phyloP scores from a whole-genome alignment of 2,888 invertebrate species.

The Hypomecis atomaria region DNA sequence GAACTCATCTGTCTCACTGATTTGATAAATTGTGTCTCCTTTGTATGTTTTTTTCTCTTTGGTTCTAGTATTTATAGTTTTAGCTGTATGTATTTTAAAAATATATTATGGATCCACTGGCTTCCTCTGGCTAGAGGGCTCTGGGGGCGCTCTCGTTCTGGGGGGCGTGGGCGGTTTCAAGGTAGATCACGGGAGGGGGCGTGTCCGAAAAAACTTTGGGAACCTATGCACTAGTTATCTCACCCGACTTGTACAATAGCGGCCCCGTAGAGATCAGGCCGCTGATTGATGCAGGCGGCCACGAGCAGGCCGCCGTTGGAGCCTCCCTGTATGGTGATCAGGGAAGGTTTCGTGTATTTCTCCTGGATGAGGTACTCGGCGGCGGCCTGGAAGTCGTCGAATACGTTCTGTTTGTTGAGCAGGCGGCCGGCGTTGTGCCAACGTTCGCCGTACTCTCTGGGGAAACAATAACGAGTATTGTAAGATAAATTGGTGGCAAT shows the following conservation, averaged over 20 bases:
- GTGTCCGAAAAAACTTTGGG: too few relatives aligned
- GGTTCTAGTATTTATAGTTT: too few relatives aligned
- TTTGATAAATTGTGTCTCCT: too few relatives aligned
- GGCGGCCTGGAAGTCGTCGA: slow-evolving; percentile 97
- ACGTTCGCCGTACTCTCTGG: slow-evolving; percentile 97
- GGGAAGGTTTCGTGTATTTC: slow-evolving; percentile 90
- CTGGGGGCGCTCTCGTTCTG: too few relatives aligned
- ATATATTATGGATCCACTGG: too few relatives aligned
- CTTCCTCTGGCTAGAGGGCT: too few relatives aligned
- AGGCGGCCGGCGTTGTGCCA: slow-evolving; percentile 98
- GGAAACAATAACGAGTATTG: slow-evolving; percentile 25
- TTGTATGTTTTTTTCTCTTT: too few relatives aligned
- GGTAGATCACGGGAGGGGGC: too few relatives aligned
- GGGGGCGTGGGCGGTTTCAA: too few relatives aligned
- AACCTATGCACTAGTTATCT: too few relatives aligned
- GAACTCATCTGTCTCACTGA: too few relatives aligned
- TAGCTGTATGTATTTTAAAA: too few relatives aligned
- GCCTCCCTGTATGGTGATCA: slow-evolving; percentile 95
- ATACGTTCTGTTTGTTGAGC: slow-evolving; percentile 97
- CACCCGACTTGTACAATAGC: slow-evolving; percentile 98
- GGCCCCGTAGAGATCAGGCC: slow-evolving; percentile 97
- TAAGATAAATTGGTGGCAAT: not conserved
- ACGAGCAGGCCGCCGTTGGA: slow-evolving; percentile 99
- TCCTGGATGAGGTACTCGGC: slow-evolving; percentile 93
- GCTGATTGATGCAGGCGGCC: slow-evolving; percentile 97